These are phyloP conservation scores for Eleutherodactylus coqui DNA, from an alignment of 2,797 vertebrate species.

Conservation along the genomic window DNA sequence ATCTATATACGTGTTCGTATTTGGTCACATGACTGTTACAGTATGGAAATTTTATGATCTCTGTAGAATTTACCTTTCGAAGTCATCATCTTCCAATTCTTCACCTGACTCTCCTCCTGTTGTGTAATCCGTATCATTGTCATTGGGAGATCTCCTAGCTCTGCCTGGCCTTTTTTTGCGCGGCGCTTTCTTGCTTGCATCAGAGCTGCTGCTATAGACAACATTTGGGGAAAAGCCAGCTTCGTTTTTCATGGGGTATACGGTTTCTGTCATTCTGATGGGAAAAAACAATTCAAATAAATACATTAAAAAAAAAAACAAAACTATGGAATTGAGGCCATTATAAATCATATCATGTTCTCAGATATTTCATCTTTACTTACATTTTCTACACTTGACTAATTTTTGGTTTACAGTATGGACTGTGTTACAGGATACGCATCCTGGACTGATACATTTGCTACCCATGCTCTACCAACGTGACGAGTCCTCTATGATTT, in stretches of 20 bases:
- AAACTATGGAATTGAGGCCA: background rate
- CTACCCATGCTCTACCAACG: background rate
- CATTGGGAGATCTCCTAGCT: constrained; percentile 68
- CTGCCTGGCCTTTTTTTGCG: constrained; percentile 73
- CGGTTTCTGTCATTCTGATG: constrained; percentile 68
- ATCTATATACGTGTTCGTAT: no score
- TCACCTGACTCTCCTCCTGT: constrained; percentile 87
- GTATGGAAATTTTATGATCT: background rate
- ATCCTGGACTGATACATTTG: background rate
- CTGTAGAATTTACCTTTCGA: constrained; percentile 76
- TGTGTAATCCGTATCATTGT: constrained; percentile 84
- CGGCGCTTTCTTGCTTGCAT: constrained; percentile 68
- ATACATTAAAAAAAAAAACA: background rate
- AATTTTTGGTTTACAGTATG: no score
- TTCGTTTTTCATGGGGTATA: constrained; percentile 68
- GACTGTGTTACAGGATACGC: no score
- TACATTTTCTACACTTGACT: no score
- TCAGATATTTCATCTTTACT: background rate
- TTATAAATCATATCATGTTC: background rate
- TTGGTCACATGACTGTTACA: background rate
- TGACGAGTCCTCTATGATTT: no score
- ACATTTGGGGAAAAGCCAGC: constrained; percentile 59
- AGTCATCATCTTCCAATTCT: constrained; percentile 88
- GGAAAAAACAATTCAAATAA: no score
- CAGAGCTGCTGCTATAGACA: constrained; percentile 72